Evolutionary conservation across 2,113 vertebrate species (phyloP).

Genomic region (Egretta garzetta): DNA sequence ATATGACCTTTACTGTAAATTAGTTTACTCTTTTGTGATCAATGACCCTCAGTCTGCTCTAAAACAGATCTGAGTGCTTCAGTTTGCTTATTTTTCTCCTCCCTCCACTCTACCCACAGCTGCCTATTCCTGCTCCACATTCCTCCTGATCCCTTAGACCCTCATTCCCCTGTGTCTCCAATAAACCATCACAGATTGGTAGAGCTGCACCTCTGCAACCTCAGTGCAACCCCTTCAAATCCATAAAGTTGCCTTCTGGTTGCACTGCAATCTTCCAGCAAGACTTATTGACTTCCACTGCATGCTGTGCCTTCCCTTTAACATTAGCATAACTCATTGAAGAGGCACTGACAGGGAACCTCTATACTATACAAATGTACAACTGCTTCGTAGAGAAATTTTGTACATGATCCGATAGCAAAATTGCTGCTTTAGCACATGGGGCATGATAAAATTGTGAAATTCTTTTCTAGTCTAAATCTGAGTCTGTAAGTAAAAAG

Average conservation of each 20-base stretch:
- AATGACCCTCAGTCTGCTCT: background rate
- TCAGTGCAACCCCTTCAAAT: background rate
- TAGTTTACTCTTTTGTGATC: background rate
- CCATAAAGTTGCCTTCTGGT: background rate
- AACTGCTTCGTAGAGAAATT: background rate
- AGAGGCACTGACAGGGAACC: background rate
- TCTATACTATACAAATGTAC: background rate
- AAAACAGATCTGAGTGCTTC: background rate
- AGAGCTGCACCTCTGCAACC: background rate
- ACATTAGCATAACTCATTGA: background rate
- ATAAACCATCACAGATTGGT: background rate
- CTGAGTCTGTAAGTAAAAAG: background rate
- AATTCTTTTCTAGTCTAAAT: background rate
- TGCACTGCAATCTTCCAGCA: background rate
- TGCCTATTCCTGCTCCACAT: background rate
- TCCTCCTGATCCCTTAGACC: background rate
- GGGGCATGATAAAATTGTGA: background rate
- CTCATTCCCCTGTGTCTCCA: background rate
- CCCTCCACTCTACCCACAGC: background rate
- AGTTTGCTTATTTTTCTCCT: background rate
- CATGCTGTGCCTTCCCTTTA: background rate
- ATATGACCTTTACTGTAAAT: background rate
- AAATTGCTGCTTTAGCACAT: background rate
- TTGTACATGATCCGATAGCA: background rate
- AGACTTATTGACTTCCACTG: background rate